Evolutionary conservation across 30 jellyfish, hydroid and myxozoan species (phyloP).

Genomic region (Aurelia aurita): DNA sequence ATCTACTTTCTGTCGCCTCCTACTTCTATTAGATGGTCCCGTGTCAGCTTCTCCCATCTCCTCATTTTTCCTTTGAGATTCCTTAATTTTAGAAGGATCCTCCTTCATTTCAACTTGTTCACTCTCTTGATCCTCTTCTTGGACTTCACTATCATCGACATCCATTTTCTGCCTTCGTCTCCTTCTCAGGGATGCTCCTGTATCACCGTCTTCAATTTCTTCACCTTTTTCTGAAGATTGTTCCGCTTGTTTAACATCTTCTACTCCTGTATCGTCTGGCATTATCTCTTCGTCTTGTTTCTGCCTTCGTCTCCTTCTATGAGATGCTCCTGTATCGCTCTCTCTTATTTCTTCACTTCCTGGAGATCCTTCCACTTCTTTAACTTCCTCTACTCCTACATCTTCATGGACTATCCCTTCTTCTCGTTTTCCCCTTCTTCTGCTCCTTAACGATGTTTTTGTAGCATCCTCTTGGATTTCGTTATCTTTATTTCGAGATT

Average conservation of each 20-base stretch:
- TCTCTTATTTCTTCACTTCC: too few species aligned
- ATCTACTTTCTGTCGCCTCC: conserved; percentile 1
- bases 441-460: background rate
- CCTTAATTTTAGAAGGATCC: too few species aligned
- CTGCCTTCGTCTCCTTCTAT: background rate
- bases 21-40: background rate
- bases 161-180: background rate
- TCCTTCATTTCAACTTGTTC: too few species aligned
- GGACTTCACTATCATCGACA: too few species aligned
- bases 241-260: too few species aligned
- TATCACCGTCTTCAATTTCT: background rate
- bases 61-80: too few species aligned
- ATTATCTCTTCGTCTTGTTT: background rate
- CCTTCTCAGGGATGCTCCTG: background rate
- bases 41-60: background rate
- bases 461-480: background rate
- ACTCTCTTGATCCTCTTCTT: background rate
- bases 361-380: too few species aligned
- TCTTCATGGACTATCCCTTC: too few species aligned
- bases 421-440: background rate
- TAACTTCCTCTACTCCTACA: too few species aligned
- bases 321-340: background rate
- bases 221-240: too few species aligned
- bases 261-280: too few species aligned
- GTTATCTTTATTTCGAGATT: too few species aligned